These are phyloP conservation scores for Vicugna pacos DNA, from an alignment of 2,113 vertebrate genomes.

Conservation along the genomic window DNA sequence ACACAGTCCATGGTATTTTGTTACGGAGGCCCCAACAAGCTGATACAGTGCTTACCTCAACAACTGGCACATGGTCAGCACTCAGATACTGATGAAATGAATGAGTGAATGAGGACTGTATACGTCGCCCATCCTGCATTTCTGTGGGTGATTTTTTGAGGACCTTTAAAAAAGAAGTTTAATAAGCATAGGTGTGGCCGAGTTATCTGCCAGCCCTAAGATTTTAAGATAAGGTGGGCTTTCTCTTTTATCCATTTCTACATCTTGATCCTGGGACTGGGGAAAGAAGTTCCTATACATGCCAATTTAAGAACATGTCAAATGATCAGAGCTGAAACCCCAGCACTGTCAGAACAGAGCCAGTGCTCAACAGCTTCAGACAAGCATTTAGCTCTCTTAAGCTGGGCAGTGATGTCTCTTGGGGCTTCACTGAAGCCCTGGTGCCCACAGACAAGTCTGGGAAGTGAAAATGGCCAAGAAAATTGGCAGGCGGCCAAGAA, in stretches of 20 bases:
- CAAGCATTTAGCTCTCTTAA: neutral
- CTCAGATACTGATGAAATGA: neutral
- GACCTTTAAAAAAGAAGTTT: neutral
- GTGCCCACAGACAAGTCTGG: neutral
- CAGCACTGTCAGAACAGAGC: neutral
- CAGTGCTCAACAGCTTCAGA: neutral
- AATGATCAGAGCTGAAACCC: neutral
- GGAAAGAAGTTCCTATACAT: neutral
- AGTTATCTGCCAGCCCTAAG: neutral
- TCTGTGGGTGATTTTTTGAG: neutral
- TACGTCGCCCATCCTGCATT: neutral
- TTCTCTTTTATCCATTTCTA: slow-evolving; percentile 14
- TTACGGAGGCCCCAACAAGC: neutral
- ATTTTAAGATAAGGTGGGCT: neutral
- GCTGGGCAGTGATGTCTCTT: neutral
- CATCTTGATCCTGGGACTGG: neutral
- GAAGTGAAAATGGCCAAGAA: slow-evolving; percentile 7
- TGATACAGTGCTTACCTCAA: neutral
- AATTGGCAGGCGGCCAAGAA: neutral
- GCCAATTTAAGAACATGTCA: neutral
- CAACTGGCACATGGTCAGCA: neutral
- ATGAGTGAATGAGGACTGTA: neutral
- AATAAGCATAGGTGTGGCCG: neutral
- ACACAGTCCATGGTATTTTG: neutral
- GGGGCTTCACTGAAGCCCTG: neutral